Evolutionary conservation across 2,888 invertebrate species (phyloP).

Genomic region (Spisula solida): DNA sequence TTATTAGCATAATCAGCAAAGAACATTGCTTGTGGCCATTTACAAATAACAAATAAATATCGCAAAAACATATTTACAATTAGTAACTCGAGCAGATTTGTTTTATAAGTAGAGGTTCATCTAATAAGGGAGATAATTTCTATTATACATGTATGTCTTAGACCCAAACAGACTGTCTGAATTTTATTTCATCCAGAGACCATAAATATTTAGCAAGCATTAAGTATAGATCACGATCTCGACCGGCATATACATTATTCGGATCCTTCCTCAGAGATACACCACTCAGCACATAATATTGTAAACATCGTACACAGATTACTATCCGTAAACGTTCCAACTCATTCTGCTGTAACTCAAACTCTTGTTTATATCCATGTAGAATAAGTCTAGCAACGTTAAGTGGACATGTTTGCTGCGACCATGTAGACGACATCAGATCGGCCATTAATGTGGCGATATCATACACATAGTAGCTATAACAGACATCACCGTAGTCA

Average conservation of each 20-base stretch:
- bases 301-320: slow-evolving; percentile 53
- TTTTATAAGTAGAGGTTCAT: too few species aligned
- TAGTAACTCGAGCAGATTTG: too few species aligned
- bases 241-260: slow-evolving; percentile 42
- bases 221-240: slow-evolving; percentile 38
- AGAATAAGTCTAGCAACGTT: slow-evolving; percentile 36
- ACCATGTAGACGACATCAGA: slow-evolving; percentile 47
- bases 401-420: slow-evolving; percentile 20
- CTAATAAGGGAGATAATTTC: too few species aligned
- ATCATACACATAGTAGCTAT: slow-evolving; percentile 57
- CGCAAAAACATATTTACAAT: too few species aligned
- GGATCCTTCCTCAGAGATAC: slow-evolving; percentile 42
- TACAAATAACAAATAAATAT: too few species aligned
- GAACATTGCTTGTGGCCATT: too few species aligned
- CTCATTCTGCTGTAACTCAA: slow-evolving; percentile 46
- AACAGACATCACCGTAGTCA: slow-evolving; percentile 62
- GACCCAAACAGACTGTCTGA: slow-evolving; percentile 17
- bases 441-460: slow-evolving; percentile 62
- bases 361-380: slow-evolving; percentile 42
- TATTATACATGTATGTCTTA: too few species aligned
- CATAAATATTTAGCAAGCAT: slow-evolving; percentile 45
- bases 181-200: slow-evolving; percentile 45
- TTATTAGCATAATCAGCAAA: too few species aligned
- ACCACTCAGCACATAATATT: slow-evolving; percentile 51
- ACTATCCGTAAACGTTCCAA: slow-evolving; percentile 38